These are phyloP conservation scores for Eupithecia vulgata DNA, from an alignment of 2,888 invertebrate species.

Conservation along the genomic window DNA sequence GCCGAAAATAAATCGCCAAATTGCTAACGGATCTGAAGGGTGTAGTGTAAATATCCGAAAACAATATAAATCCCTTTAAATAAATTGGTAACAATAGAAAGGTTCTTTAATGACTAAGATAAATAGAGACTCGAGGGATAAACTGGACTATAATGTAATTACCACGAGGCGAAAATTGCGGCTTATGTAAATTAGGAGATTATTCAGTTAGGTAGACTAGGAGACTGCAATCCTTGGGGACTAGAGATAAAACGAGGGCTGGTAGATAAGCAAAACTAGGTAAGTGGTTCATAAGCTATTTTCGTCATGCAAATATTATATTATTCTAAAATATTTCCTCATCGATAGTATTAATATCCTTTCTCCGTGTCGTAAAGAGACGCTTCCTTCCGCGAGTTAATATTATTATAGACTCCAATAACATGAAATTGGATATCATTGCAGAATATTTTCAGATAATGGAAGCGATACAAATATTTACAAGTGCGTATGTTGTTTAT, in stretches of 20 bases:
- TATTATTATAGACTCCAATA: slow-evolving; percentile 19
- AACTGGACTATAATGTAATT: slow-evolving; percentile 28
- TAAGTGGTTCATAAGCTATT: not conserved
- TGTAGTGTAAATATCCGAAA: slow-evolving; percentile 8
- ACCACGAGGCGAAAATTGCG: slow-evolving; percentile 43
- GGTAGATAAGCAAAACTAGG: slow-evolving; percentile 16
- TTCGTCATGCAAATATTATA: not conserved
- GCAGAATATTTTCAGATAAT: slow-evolving; percentile 35
- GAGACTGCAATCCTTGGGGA: slow-evolving; percentile 32
- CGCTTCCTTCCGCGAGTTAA: slow-evolving; percentile 14
- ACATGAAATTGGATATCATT: slow-evolving; percentile 25
- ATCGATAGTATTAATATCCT: not conserved
- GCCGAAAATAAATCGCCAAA: not conserved
- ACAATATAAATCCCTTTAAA: slow-evolving; percentile 24
- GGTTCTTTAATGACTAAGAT: slow-evolving; percentile 38
- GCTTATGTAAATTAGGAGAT: slow-evolving; percentile 47
- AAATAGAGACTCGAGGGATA: slow-evolving; percentile 37
- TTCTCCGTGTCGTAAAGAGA: slow-evolving; percentile 4
- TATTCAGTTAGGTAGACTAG: slow-evolving; percentile 43
- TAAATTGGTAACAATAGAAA: slow-evolving; percentile 44
- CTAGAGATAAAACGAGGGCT: slow-evolving; percentile 42
- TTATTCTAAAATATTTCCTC: not conserved
- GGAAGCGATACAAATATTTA: slow-evolving; percentile 36
- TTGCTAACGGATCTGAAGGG: not conserved
- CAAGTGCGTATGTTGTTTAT: slow-evolving; percentile 30